Evolutionary conservation across 2,113 vertebrate genomes (phyloP).

Genomic region (Mastomys natalensis): DNA sequence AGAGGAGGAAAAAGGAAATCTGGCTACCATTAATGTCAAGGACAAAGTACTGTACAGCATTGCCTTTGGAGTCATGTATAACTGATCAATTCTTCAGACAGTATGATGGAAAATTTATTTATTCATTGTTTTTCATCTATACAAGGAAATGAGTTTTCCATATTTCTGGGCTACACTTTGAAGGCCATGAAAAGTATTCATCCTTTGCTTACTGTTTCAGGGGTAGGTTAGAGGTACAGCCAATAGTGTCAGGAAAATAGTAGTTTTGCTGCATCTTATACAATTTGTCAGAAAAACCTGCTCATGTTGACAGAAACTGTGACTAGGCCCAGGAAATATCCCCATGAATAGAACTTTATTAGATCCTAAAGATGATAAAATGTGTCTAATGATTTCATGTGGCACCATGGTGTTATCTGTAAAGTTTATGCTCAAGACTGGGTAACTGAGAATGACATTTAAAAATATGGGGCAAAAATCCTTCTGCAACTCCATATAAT

Average conservation of each 20-base stretch:
- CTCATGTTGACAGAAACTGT: neutral
- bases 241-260: accelerated
- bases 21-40: neutral
- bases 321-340: neutral
- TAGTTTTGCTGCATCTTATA: neutral
- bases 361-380: neutral
- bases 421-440: neutral
- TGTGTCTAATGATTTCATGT: neutral
- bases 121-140: neutral
- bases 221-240: neutral
- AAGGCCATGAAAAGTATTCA: neutral
- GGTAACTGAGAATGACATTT: neutral
- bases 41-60: neutral
- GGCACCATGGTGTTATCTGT: neutral
- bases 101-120: neutral
- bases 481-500: neutral
- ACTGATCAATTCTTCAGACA: neutral
- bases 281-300: neutral
- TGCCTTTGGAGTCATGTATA: neutral
- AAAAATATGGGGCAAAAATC: neutral
- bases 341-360: neutral
- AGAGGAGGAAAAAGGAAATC: too few relatives aligned
- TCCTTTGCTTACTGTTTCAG: neutral
- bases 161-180: neutral
- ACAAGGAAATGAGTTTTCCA: neutral